These are phyloP conservation scores for Chelonus formosanus DNA, from an alignment of 2,888 invertebrate species.

Conservation along the genomic window DNA sequence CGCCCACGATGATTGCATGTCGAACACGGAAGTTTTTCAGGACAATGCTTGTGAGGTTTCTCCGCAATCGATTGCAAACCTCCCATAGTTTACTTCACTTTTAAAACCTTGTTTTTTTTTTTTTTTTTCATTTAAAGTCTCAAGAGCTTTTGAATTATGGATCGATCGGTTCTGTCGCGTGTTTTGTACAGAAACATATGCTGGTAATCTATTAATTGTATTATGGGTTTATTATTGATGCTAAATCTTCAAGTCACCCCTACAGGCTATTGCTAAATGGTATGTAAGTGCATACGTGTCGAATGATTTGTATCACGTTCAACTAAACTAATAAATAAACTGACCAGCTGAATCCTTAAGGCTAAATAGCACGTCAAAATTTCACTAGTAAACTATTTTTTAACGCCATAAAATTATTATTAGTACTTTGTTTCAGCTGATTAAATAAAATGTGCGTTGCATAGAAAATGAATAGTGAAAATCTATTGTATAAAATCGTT, in stretches of 20 bases:
- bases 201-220: too few species aligned
- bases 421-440: too few species aligned
- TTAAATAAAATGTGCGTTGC: too few species aligned
- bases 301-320: constrained; percentile 41
- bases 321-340: constrained; percentile 9
- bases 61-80: constrained; percentile 9
- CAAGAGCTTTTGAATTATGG: too few species aligned
- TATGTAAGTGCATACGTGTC: constrained; percentile 32
- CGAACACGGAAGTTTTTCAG: constrained; percentile 23
- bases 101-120: too few species aligned
- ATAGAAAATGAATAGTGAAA: too few species aligned
- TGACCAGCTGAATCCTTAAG: not conserved
- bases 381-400: not conserved
- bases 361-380: not conserved
- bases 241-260: constrained; percentile 33
- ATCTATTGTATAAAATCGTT: too few species aligned
- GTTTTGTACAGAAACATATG: too few species aligned
- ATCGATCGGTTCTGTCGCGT: too few species aligned
- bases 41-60: constrained; percentile 14
- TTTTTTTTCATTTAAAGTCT: too few species aligned
- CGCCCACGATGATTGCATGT: constrained; percentile 33
- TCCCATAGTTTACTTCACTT: constrained; percentile 5
- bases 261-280: constrained; percentile 42
- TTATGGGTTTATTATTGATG: constrained; percentile 6
- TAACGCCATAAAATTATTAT: too few species aligned